Evolutionary conservation across 1,140 invertebrate species (phyloP), one percentile per base, ranked within the genome.

Genomic region (Atta colombica): DNA sequence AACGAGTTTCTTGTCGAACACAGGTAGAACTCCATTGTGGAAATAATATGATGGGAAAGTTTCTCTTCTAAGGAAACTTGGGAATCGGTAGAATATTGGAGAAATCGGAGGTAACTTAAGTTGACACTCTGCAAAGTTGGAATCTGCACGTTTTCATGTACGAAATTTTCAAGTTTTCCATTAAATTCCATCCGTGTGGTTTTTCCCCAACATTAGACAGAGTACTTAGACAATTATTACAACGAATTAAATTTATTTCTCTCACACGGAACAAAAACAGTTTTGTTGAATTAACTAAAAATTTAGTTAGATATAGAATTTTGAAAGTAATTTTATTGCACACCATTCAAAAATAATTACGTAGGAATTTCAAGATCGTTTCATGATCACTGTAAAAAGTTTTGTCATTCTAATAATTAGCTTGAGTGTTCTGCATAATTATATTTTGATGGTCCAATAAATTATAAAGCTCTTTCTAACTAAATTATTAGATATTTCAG

Each of bases 1-100:
- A 28, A 53, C n/a, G 14, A 80, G 28, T 80, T 80, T 12, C 61
- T 49, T 65, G 72, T 45, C 55, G 75, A 77, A 61, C 35, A 65
- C 10, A 21, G 39, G 25, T 21, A 58, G 49, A 2, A 55, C 31
- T 71, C 31, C 51, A 81, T 71, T 69, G 55, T 53, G 21, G 49
- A 65, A 39, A 58, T 81, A 69, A 71, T 71, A 71, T 16, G 31
- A 25, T 12, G 31, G 21, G 49, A 55, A 71, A 69, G 65, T 71
- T 68, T 63, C 61, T 63, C 3, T 68, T 10, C n/a, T 39, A 12
- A 25, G 21, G 49, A 58, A 69, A 8, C 68, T 71, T 8, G n/a
- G 7, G 58, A 14, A 61, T 25, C 39, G 25, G 21, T 49, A 16
- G 25, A 66, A 51, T 16, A 31, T 18, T 69, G n/a, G 14, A 55